Percentiles rank a stretch among this genome's conserved stretches.
These are phyloP conservation scores for Ephestia elutella DNA, from an alignment of 1,140 invertebrate genomes.

Conservation along the genomic window DNA sequence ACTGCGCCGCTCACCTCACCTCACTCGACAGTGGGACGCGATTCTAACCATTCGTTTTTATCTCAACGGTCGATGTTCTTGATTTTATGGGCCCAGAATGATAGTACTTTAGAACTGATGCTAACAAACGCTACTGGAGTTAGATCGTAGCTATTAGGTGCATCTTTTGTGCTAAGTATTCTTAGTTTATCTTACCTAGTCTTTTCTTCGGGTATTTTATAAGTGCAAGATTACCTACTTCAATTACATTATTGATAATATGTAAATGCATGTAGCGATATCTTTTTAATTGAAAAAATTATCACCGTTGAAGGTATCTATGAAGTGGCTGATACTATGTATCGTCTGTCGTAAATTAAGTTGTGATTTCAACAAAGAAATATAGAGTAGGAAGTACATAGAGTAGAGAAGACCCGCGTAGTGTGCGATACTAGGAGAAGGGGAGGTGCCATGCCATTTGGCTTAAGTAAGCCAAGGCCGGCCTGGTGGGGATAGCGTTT, in stretches of 20 bases:
- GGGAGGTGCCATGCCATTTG: slow-evolving; percentile 61
- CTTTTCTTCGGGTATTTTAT: no score
- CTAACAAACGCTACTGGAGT: no score
- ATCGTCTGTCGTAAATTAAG: background rate
- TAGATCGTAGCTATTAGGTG: no score
- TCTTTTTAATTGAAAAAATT: background rate
- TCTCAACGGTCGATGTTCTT: background rate
- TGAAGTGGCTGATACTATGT: background rate
- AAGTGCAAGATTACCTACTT: no score
- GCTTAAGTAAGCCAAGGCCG: slow-evolving; percentile 70
- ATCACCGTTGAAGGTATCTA: background rate
- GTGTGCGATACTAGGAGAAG: slow-evolving; percentile 46
- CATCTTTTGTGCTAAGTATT: background rate
- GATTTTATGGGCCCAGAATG: background rate
- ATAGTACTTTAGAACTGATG: no score
- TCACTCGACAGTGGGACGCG: slow-evolving; percentile 33
- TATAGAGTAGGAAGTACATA: background rate
- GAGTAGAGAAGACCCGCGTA: slow-evolving; percentile 18
- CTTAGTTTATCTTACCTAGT: no score
- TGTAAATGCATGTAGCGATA: background rate
- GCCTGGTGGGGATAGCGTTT: slow-evolving; percentile 66
- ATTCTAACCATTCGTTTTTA: slow-evolving; percentile 23
- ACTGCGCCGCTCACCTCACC: slow-evolving; percentile 20
- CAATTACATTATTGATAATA: no score
- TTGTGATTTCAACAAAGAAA: slow-evolving; percentile 12